These are phyloP conservation scores for Galeruca laticollis DNA, from an alignment of 2,888 invertebrate species.

Conservation along the genomic window DNA sequence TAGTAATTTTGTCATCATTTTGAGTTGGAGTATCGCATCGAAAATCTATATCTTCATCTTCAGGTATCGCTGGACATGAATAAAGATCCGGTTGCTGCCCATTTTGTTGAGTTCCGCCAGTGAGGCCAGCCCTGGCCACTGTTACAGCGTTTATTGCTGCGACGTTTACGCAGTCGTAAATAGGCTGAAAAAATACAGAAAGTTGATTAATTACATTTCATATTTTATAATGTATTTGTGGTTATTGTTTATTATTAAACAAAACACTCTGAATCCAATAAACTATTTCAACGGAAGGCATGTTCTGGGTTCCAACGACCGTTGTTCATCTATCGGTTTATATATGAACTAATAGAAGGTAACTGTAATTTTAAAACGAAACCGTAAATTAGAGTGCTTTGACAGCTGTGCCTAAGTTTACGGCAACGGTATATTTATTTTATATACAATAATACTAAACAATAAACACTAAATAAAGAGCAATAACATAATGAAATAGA, in stretches of 20 bases:
- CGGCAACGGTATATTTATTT: too few species aligned
- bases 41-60: slow-evolving; percentile 59
- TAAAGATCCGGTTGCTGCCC: slow-evolving; percentile 59
- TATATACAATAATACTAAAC: too few species aligned
- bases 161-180: slow-evolving; percentile 72
- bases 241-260: not conserved
- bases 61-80: slow-evolving; percentile 56
- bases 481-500: too few species aligned
- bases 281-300: too few species aligned
- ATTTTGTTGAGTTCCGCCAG: slow-evolving; percentile 33
- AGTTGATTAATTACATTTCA: not conserved
- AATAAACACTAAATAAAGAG: too few species aligned
- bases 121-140: slow-evolving; percentile 57
- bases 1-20: slow-evolving; percentile 62
- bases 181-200: slow-evolving; percentile 65
- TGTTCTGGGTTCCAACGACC: too few species aligned
- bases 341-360: too few species aligned
- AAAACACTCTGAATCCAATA: too few species aligned
- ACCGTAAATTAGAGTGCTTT: too few species aligned
- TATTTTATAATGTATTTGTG: not conserved
- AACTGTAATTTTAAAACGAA: too few species aligned
- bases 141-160: slow-evolving; percentile 66
- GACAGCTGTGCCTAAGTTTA: too few species aligned
- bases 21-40: slow-evolving; percentile 56
- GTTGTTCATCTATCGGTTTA: too few species aligned